phyloP scores from a whole-genome alignment of 1,140 invertebrate species.

The Xylocopa sonorina region DNA sequence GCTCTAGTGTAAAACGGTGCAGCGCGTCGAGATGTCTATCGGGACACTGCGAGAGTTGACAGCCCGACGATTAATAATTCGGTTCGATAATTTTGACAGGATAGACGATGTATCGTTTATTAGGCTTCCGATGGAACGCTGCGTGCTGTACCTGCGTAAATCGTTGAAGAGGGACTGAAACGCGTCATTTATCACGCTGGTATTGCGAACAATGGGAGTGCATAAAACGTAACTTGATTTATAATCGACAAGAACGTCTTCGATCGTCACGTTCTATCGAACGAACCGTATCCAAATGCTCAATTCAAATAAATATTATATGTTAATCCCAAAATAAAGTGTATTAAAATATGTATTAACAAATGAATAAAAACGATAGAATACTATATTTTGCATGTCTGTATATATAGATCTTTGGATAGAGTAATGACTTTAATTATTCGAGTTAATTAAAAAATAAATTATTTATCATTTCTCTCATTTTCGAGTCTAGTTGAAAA shows the following conservation, averaged over 20 bases:
- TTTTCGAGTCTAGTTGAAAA: no score
- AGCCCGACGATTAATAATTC: slow-evolving; percentile 57
- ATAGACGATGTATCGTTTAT: slow-evolving; percentile 52
- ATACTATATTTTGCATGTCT: no score
- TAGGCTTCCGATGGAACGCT: slow-evolving; percentile 46
- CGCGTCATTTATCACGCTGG: slow-evolving; percentile 54
- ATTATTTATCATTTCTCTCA: no score
- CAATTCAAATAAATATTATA: no score
- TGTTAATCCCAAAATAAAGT: no score
- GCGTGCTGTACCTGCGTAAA: slow-evolving; percentile 53
- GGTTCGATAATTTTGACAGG: slow-evolving; percentile 63
- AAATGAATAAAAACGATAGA: no score
- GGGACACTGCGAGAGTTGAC: not conserved
- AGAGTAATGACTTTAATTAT: no score
- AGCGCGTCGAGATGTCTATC: slow-evolving; percentile 34
- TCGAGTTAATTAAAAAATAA: no score
- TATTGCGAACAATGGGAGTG: slow-evolving; percentile 56
- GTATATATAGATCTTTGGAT: no score
- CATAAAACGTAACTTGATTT: slow-evolving; percentile 47
- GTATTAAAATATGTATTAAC: no score
- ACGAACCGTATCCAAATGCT: no score
- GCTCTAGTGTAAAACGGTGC: slow-evolving; percentile 24
- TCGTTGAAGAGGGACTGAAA: slow-evolving; percentile 42
- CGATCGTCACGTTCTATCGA: not conserved
- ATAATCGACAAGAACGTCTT: slow-evolving; percentile 47